Evolutionary conservation across 2,113 vertebrate species (phyloP).

Genomic region (Corynorhinus townsendii): DNA sequence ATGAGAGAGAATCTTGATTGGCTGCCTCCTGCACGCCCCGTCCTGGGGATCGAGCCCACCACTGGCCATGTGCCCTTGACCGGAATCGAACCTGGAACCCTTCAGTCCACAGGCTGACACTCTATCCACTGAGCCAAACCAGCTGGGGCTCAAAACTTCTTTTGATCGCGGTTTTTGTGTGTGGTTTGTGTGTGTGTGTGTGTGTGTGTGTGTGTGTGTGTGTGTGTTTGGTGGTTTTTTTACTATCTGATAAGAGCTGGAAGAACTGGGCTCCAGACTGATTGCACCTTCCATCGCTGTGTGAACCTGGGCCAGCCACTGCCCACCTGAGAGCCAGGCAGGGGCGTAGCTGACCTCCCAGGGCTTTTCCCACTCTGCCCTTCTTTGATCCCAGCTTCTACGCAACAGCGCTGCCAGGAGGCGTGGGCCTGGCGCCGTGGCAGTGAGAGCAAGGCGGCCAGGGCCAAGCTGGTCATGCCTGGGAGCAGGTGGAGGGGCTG

Average conservation of each 20-base stretch:
- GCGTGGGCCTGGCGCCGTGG: fast-evolving
- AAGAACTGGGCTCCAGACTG: background rate
- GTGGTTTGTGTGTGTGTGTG: no score
- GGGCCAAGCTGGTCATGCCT: background rate
- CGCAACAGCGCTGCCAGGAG: background rate
- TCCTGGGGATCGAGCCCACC: no score
- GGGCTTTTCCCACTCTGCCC: background rate
- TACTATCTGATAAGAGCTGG: background rate
- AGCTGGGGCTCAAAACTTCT: background rate
- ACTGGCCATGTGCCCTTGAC: no score
- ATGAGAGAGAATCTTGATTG: no score
- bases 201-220: no score
- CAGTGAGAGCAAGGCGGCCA: background rate
- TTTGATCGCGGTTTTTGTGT: background rate
- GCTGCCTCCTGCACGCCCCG: no score
- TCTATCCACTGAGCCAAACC: no score
- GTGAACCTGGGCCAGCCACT: background rate
- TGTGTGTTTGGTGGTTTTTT: background rate
- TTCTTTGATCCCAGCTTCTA: background rate
- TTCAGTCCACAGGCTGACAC: no score
- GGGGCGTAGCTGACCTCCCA: background rate
- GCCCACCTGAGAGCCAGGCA: background rate
- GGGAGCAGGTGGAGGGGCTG: background rate
- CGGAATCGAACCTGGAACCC: no score
- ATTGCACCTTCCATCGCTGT: background rate